Evolutionary conservation across 2,888 invertebrate species (phyloP), one percentile per base, ranked within the genome.

Genomic region (Agonopterix arenella): DNA sequence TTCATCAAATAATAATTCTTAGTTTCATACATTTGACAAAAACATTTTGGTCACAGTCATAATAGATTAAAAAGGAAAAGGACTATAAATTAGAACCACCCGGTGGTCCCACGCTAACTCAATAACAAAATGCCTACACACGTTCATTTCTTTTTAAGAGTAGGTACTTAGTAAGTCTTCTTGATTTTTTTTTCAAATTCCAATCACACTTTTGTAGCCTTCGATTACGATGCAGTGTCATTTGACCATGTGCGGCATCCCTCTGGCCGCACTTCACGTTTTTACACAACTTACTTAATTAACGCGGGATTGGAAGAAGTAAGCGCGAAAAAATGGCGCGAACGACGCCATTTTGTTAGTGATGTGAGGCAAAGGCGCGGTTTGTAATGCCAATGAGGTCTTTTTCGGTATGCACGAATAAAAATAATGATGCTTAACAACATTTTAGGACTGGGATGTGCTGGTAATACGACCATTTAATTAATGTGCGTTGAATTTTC

Each of bases 341-440:
- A 47, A 40, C 43, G 45, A 46, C 37, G 43, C 47, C 49, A 49
- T 54, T 46, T 52, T 48, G 49, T 50, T 28, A 46, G 46, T 41
- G 45, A 42, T 48, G 52, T 46, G 28, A 49, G 41, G 48, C 41
- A 28, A 51, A 48, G 45, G 37, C 13, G 44, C 37, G 44, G 28
- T 28, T 28, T 5, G 38, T n/a, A 47, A 50, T 40, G 38, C 43
- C 46, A 44, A 43, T 16, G 18, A 11, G 46, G 18, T 38, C 36
- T 10, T 16, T 49, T 43, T 41, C n/a, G 40, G 40, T n/a, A 40
- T 40, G 40, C 40, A 40, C n/a, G 10, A 44, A 44, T 16, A 16
- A 44, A 44, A 44, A n/a, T 44, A 44, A 44, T 43, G 44, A 13
- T 44, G 44, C 44, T 16, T 16, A 16, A 44, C 44, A 44, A 10